phyloP scores from a whole-genome alignment of 2,888 invertebrate species.

The Tricholauxania praeusta region DNA sequence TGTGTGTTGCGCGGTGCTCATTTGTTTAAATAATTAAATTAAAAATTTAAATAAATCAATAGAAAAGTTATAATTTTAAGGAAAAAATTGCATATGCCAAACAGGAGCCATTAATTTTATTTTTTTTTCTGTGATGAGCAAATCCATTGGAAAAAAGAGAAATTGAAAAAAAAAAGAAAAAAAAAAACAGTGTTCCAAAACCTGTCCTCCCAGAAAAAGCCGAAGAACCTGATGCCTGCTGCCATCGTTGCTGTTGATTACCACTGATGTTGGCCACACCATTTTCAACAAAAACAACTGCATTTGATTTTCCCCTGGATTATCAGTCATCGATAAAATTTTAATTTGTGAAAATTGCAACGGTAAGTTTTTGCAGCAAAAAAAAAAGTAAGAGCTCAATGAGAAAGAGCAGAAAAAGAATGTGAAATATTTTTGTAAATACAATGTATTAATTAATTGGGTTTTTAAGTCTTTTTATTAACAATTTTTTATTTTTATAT shows the following conservation, averaged over 20 bases:
- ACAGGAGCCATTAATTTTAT: not conserved
- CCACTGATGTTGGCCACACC: not conserved
- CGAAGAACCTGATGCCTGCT: conserved; percentile 25
- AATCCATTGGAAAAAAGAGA: conserved; percentile 21
- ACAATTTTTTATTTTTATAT: conserved; percentile 4
- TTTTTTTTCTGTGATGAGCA: conserved; percentile 7
- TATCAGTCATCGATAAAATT: not conserved
- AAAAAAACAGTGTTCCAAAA: not conserved
- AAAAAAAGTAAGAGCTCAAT: too few species aligned
- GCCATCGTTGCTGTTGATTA: conserved; percentile 9
- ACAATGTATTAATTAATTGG: not conserved
- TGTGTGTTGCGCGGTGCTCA: conserved; percentile 20
- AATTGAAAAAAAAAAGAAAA: conserved; percentile 4
- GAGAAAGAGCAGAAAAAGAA: conserved; percentile 26
- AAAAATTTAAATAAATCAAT: conserved; percentile 1
- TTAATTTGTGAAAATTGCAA: conserved; percentile 13
- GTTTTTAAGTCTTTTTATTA: conserved; percentile 19
- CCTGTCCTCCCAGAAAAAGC: conserved; percentile 29
- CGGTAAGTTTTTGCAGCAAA: conserved; percentile 24
- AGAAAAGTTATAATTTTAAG: not conserved
- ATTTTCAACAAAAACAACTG: conserved; percentile 5
- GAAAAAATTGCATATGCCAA: conserved; percentile 12
- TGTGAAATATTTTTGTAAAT: conserved; percentile 34
- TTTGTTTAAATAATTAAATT: conserved; percentile 17
- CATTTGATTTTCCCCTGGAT: conserved; percentile 30